Percentiles rank a stretch among this genome's conserved stretches.
These are phyloP conservation scores for Eulithis testata DNA, from an alignment of 2,888 invertebrate species.

Conservation along the genomic window DNA sequence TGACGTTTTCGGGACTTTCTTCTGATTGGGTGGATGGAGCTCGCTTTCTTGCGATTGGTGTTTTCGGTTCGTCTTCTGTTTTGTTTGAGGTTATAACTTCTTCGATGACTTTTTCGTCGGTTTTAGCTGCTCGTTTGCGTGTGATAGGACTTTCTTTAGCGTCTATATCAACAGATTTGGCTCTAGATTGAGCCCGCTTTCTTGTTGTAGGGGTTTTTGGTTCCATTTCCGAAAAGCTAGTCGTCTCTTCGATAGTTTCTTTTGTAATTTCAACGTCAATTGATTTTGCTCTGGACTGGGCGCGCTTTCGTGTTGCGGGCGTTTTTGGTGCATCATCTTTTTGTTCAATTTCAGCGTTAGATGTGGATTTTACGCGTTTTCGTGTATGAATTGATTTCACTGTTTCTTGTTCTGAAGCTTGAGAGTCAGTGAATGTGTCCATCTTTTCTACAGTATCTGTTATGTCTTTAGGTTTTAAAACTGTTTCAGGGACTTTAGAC, in stretches of 20 bases:
- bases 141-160: slow-evolving; percentile 54
- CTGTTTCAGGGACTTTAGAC: not conserved
- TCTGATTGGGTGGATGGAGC: slow-evolving; percentile 59
- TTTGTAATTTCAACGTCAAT: slow-evolving; percentile 17
- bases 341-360: slow-evolving; percentile 38
- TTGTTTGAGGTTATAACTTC: slow-evolving; percentile 8
- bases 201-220: slow-evolving; percentile 55
- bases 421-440: slow-evolving; percentile 11
- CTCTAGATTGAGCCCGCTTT: slow-evolving; percentile 60
- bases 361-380: slow-evolving; percentile 53
- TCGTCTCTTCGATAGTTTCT: slow-evolving; percentile 11
- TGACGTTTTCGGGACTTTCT: slow-evolving; percentile 53
- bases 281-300: slow-evolving; percentile 30
- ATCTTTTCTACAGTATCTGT: slow-evolving; percentile 11
- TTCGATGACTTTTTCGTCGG: slow-evolving; percentile 41
- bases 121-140: slow-evolving; percentile 60
- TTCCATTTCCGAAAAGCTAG: slow-evolving; percentile 4
- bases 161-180: slow-evolving; percentile 20
- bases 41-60: slow-evolving; percentile 65
- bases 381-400: slow-evolving; percentile 34
- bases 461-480: not conserved
- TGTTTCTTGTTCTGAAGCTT: slow-evolving; percentile 8
- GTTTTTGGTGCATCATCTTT: slow-evolving; percentile 30
- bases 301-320: slow-evolving; percentile 33
- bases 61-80: slow-evolving; percentile 50